These are phyloP conservation scores for Halictus rubicundus DNA, from an alignment of 1,140 invertebrate species.

Conservation along the genomic window DNA sequence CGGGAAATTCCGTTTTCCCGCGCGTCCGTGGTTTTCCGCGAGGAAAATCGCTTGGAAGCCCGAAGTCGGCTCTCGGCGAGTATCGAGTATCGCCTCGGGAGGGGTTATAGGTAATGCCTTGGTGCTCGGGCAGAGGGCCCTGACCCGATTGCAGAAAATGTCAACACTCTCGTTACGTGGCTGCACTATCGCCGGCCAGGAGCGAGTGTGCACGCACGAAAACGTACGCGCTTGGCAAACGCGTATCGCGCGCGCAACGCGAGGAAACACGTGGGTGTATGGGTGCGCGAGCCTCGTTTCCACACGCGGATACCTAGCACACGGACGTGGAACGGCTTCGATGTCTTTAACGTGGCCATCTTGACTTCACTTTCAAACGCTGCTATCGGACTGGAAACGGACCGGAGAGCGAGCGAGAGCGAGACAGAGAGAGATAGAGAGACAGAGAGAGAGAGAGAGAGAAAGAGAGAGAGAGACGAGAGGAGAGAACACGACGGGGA, in stretches of 20 bases:
- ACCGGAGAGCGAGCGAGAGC: neutral
- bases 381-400: conserved; percentile 21
- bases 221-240: conserved; percentile 1
- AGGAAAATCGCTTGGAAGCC: neutral
- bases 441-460: no score
- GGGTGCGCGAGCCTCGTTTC: neutral
- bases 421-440: neutral
- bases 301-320: neutral
- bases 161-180: conserved; percentile 76
- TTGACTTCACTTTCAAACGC: conserved; percentile 75
- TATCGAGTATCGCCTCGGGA: conserved; percentile 65
- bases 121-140: conserved; percentile 67
- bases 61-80: conserved; percentile 30
- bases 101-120: conserved; percentile 71
- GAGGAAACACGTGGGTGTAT: conserved; percentile 4
- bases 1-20: no score
- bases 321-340: conserved; percentile 20
- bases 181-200: conserved; percentile 63
- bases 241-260: neutral
- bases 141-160: conserved; percentile 80
- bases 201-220: conserved; percentile 31
- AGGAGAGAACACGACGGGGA: neutral
- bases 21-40: neutral
- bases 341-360: conserved; percentile 71
- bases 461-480: no score